Evolutionary conservation across 2,113 vertebrate genomes (phyloP).

Genomic region (Alaudala cheleensis): DNA sequence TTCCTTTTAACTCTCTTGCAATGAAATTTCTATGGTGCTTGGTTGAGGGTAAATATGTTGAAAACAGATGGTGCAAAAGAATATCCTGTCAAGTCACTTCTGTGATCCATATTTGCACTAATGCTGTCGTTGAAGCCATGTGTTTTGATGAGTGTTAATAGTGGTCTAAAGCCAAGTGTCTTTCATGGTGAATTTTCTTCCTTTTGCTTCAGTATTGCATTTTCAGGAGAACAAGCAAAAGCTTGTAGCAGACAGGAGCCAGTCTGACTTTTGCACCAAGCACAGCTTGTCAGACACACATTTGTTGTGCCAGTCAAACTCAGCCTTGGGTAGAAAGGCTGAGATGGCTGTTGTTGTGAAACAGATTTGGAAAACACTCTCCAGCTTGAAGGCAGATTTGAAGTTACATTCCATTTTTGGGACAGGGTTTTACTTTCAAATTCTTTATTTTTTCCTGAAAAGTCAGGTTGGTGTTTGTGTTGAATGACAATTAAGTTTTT

Average conservation of each 20-base stretch:
- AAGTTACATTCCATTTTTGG: not conserved
- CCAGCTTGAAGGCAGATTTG: not conserved
- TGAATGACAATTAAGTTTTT: not conserved
- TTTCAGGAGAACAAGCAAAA: not conserved
- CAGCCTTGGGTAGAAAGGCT: not conserved
- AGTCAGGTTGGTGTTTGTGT: not conserved
- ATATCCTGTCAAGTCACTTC: not conserved
- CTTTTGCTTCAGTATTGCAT: not conserved
- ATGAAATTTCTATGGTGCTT: not conserved
- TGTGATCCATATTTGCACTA: not conserved
- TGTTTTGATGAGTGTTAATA: slow-evolving; percentile 6
- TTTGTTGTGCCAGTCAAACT: slow-evolving; percentile 13
- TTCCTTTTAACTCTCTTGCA: not conserved
- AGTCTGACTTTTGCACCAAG: not conserved
- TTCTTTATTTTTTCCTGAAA: not conserved
- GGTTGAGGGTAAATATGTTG: not conserved
- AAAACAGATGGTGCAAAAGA: slow-evolving; percentile 20
- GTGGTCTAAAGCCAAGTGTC: not conserved
- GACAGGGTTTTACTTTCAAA: not conserved
- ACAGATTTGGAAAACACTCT: not conserved
- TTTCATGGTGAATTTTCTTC: not conserved
- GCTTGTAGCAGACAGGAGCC: not conserved
- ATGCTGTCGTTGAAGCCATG: not conserved
- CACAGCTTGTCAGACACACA: not conserved
- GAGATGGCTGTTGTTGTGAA: not conserved